phyloP scores from a whole-genome alignment of 2,888 invertebrate species.

The Diogma glabrata region DNA sequence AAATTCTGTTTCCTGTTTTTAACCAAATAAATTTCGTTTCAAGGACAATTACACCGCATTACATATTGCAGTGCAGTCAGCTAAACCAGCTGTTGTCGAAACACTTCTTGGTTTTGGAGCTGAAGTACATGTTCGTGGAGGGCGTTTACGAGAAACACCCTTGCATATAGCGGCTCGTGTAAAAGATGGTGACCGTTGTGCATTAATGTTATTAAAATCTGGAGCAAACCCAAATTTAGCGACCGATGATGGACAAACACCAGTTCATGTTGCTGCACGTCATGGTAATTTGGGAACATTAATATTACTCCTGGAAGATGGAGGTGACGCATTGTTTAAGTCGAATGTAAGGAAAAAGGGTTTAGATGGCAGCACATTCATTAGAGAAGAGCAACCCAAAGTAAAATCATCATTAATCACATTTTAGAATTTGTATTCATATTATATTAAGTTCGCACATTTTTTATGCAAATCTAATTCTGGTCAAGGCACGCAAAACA shows the following conservation, averaged over 20 bases:
- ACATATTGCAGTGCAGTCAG: slow-evolving; percentile 92
- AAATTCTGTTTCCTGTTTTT: slow-evolving; percentile 5
- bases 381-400: slow-evolving; percentile 8
- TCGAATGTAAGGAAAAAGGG: slow-evolving; percentile 57
- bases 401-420: neutral
- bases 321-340: slow-evolving; percentile 83
- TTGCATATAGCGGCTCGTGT: slow-evolving; percentile 94
- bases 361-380: slow-evolving; percentile 6
- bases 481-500: too few species aligned
- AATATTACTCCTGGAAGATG: slow-evolving; percentile 79
- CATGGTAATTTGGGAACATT: slow-evolving; percentile 83
- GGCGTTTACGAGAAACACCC: slow-evolving; percentile 83
- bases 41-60: slow-evolving; percentile 96
- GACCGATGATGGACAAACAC: slow-evolving; percentile 93
- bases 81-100: slow-evolving; percentile 90
- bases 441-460: too few species aligned
- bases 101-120: slow-evolving; percentile 93
- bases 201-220: slow-evolving; percentile 93
- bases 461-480: too few species aligned
- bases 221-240: slow-evolving; percentile 94
- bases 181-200: slow-evolving; percentile 83
- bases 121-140: slow-evolving; percentile 89
- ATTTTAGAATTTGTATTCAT: slow-evolving; percentile 4
- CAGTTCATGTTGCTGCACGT: slow-evolving; percentile 90
- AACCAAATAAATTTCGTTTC: slow-evolving; percentile 6